Conservation (phyloP, 2,888 invertebrate genomes). For the Muschampia plurimacula region DNA sequence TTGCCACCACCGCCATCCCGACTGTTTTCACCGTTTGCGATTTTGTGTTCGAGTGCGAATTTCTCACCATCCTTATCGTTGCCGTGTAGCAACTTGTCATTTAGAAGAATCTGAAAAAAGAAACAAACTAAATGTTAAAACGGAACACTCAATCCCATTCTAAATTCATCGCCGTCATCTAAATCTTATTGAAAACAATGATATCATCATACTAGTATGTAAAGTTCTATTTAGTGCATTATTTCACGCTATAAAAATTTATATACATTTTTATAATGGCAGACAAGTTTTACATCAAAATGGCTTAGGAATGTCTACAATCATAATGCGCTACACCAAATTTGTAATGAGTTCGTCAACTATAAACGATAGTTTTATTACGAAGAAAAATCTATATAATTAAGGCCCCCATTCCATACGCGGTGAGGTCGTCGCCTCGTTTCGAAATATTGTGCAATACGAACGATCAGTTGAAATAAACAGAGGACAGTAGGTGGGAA, state of each 20-base stretch:
- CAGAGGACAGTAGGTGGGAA: neutral
- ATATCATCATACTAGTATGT: neutral
- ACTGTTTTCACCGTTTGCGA: constrained; percentile 78
- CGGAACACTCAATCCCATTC: neutral
- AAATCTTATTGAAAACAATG: neutral
- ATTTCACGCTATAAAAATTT: neutral
- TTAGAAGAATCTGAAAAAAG: constrained; percentile 89
- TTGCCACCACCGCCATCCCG: constrained; percentile 75
- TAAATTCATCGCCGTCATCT: neutral
- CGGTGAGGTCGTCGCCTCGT: constrained; percentile 10
- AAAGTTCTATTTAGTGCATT: neutral
- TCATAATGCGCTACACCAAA: neutral
- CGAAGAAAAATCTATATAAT: constrained; percentile 11
- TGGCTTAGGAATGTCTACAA: neutral
- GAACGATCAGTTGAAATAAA: neutral
- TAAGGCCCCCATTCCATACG: constrained; percentile 10
- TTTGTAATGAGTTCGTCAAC: neutral
- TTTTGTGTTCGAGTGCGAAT: constrained; percentile 87
- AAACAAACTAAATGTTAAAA: neutral
- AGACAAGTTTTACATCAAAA: neutral
- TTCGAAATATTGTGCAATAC: constrained; percentile 22
- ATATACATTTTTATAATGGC: neutral
- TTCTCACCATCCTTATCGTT: constrained; percentile 89
- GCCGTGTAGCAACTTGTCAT: constrained; percentile 90
- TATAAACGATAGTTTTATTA: constrained; percentile 3